Conservation (phyloP, 2,888 invertebrate genomes). For the Tetrapedia diversipes region DNA sequence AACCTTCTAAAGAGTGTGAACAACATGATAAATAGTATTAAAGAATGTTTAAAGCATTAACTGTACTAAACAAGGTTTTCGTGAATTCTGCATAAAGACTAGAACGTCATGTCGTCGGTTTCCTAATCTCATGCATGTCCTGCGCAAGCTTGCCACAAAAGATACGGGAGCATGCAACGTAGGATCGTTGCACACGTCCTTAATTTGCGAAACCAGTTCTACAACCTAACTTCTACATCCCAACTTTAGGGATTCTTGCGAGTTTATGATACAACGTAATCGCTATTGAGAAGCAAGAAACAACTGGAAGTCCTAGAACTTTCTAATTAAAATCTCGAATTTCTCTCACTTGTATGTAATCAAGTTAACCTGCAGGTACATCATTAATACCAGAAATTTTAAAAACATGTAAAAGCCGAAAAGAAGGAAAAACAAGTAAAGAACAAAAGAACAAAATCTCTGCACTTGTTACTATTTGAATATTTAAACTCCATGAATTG, state of each 20-base stretch:
- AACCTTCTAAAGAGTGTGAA: too few species aligned
- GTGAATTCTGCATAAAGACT: not conserved
- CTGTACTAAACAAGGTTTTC: not conserved
- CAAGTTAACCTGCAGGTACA: not conserved
- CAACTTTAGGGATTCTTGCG: conserved; percentile 17
- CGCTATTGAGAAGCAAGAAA: conserved; percentile 23
- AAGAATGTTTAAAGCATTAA: not conserved
- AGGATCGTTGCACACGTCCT: conserved; percentile 18
- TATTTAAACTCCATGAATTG: too few species aligned
- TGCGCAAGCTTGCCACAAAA: conserved; percentile 12
- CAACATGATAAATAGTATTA: too few species aligned
- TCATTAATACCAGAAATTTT: too few species aligned
- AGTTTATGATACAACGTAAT: conserved; percentile 10
- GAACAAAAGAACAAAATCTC: too few species aligned
- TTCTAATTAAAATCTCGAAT: conserved; percentile 21
- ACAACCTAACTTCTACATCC: conserved; percentile 10
- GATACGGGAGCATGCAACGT: conserved; percentile 22
- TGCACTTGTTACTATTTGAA: not conserved
- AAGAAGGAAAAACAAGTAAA: not conserved
- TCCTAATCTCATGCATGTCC: not conserved
- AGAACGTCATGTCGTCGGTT: not conserved
- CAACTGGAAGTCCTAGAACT: conserved; percentile 13
- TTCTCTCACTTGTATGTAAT: not conserved
- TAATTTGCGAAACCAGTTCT: conserved; percentile 17
- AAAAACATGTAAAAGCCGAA: not conserved